phyloP scores from a whole-genome alignment of 2,113 vertebrate species.

The Nyctereutes procyonoides region DNA sequence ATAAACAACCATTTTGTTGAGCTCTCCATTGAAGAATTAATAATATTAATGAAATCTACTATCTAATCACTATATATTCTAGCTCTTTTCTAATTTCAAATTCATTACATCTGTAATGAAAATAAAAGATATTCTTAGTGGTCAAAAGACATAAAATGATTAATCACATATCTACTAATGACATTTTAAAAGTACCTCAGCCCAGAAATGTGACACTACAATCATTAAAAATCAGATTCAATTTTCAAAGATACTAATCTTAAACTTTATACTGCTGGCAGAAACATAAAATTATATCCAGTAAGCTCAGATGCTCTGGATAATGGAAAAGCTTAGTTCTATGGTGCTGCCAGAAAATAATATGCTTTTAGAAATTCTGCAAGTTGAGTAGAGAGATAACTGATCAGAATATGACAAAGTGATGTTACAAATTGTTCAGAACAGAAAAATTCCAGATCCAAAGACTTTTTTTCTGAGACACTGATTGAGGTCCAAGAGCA shows the following conservation, averaged over 20 bases:
- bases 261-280: slow-evolving; percentile 85
- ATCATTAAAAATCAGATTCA: slow-evolving; percentile 90
- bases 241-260: slow-evolving; percentile 89
- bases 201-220: slow-evolving; percentile 85
- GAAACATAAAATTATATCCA: slow-evolving; percentile 87
- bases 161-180: slow-evolving; percentile 86
- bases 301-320: slow-evolving; percentile 76
- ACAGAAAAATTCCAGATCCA: slow-evolving; percentile 81
- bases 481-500: slow-evolving; percentile 86
- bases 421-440: slow-evolving; percentile 84
- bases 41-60: slow-evolving; percentile 78
- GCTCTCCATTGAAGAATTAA: slow-evolving; percentile 76
- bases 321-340: slow-evolving; percentile 83
- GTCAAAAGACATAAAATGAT: slow-evolving; percentile 87
- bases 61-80: slow-evolving; percentile 81
- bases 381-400: slow-evolving; percentile 82
- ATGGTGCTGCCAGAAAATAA: slow-evolving; percentile 83
- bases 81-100: slow-evolving; percentile 82
- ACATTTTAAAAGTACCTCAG: slow-evolving; percentile 87
- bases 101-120: slow-evolving; percentile 87
- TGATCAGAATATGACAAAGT: slow-evolving; percentile 84
- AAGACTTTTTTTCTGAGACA: slow-evolving; percentile 80
- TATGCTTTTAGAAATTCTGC: slow-evolving; percentile 84
- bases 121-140: slow-evolving; percentile 86
- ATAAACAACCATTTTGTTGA: slow-evolving; percentile 56